phyloP scores from a whole-genome alignment of 1,140 invertebrate species.

The Spodoptera frugiperda region DNA sequence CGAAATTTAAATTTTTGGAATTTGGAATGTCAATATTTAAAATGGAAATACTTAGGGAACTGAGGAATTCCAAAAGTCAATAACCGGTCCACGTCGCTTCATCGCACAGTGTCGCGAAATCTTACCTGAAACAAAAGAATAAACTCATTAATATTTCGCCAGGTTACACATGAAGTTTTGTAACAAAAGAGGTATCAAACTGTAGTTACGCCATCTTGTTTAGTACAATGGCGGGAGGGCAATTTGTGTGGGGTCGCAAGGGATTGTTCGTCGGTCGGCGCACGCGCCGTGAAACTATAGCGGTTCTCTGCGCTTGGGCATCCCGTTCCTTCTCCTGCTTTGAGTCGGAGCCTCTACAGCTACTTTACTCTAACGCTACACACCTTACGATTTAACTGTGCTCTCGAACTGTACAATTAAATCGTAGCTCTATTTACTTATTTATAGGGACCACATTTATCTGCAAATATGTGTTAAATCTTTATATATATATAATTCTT shows the following conservation, averaged over 20 bases:
- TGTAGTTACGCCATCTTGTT: conserved; percentile 57
- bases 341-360: too few species aligned
- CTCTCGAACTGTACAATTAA: too few species aligned
- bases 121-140: conserved; percentile 61
- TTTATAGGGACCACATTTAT: too few species aligned
- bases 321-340: too few species aligned
- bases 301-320: conserved; percentile 51
- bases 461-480: too few species aligned
- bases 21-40: neutral
- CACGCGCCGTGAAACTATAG: conserved; percentile 56
- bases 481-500: too few species aligned
- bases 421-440: too few species aligned
- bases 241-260: conserved; percentile 50
- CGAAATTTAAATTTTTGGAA: too few species aligned
- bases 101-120: conserved; percentile 22
- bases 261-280: conserved; percentile 30
- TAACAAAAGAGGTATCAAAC: conserved; percentile 31
- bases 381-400: too few species aligned
- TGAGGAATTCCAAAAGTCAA: neutral
- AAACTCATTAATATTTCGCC: conserved; percentile 44
- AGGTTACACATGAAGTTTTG: conserved; percentile 21
- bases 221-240: conserved; percentile 53
- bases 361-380: too few species aligned
- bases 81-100: conserved; percentile 2
- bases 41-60: neutral